Conservation (phyloP, 2,797 vertebrate species). For the Ambastaia sidthimunki region DNA sequence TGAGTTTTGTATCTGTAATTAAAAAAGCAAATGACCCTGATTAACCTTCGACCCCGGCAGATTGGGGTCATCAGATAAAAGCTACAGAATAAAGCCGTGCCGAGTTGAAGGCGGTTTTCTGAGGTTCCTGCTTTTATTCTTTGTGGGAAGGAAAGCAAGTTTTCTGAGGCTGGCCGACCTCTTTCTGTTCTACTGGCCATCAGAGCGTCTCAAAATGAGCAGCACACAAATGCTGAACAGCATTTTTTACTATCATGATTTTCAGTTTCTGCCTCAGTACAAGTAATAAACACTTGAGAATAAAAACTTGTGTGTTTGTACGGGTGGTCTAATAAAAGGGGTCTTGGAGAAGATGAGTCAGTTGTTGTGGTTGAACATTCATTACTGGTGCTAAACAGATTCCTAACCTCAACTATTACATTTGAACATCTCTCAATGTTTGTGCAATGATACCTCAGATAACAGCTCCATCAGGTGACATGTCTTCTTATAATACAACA, state of each 20-base stretch:
- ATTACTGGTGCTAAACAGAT: not conserved
- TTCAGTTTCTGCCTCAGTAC: not conserved
- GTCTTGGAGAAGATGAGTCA: too few relatives aligned
- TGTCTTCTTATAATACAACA: too few relatives aligned
- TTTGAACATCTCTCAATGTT: too few relatives aligned
- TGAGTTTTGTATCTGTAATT: slow-evolving; percentile 60
- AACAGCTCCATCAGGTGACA: too few relatives aligned
- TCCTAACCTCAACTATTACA: too few relatives aligned
- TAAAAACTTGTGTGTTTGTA: slow-evolving; percentile 14
- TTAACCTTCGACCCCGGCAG: slow-evolving; percentile 59
- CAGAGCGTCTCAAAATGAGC: slow-evolving; percentile 33
- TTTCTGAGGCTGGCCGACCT: slow-evolving; percentile 42
- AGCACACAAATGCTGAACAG: slow-evolving; percentile 15
- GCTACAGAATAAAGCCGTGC: slow-evolving; percentile 39
- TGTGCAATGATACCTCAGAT: too few relatives aligned
- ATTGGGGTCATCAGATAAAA: slow-evolving; percentile 64
- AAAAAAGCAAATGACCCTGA: slow-evolving; percentile 63
- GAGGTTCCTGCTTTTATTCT: slow-evolving; percentile 11
- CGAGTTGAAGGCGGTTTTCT: slow-evolving; percentile 33
- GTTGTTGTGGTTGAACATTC: not conserved
- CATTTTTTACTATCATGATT: slow-evolving; percentile 11
- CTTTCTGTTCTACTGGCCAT: slow-evolving; percentile 1
- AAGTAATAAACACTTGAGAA: slow-evolving; percentile 7
- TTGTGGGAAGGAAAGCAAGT: slow-evolving; percentile 24
- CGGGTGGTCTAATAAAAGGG: not conserved